phyloP scores from a whole-genome alignment of 2,113 vertebrate species.

The Tachuris rubrigastra region DNA sequence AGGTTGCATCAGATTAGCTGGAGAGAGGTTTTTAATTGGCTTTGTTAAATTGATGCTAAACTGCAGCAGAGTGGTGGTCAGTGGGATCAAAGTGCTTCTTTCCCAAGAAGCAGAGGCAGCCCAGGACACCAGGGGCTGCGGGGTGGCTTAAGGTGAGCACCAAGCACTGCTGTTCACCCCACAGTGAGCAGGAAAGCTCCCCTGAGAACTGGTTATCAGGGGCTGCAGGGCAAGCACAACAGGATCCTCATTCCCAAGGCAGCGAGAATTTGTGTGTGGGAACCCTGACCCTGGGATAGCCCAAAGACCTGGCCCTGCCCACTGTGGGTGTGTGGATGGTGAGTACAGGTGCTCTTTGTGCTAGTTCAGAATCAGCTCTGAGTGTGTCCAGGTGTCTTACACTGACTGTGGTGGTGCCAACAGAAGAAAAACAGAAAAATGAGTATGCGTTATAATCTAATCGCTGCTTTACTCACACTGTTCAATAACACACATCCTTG shows the following conservation, averaged over 20 bases:
- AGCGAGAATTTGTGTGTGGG: accelerated
- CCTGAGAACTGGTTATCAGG: accelerated
- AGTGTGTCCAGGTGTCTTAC: background rate
- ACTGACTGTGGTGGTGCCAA: background rate
- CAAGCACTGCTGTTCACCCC: accelerated
- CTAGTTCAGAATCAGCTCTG: background rate
- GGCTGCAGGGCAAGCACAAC: background rate
- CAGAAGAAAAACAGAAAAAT: background rate
- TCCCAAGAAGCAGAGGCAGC: background rate
- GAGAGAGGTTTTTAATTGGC: background rate
- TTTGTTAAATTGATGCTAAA: background rate
- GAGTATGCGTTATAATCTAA: background rate
- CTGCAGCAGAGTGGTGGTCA: background rate
- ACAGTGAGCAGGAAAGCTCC: accelerated
- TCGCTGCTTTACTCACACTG: background rate
- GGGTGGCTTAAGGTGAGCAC: background rate
- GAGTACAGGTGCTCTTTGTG: background rate
- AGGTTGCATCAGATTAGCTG: background rate
- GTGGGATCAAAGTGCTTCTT: background rate
- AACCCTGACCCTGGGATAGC: background rate
- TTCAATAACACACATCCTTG: background rate
- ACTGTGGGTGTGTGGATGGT: accelerated
- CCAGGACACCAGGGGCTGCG: background rate
- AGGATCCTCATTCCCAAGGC: background rate
- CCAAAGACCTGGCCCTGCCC: accelerated